Conservation (phyloP, 2,888 invertebrate species). For the Hemistola chrysoprasaria region DNA sequence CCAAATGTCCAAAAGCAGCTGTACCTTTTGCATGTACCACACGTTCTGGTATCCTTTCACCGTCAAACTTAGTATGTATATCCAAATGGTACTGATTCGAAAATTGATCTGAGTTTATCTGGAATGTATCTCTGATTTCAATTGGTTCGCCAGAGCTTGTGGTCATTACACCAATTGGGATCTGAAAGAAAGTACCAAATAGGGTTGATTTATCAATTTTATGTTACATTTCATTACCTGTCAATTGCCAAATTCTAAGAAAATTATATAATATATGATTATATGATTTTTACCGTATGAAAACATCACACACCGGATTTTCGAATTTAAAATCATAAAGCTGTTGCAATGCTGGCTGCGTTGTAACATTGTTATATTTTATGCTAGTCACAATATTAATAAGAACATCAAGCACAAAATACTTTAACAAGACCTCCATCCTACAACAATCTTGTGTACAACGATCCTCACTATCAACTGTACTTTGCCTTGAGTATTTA, state of each 20-base stretch:
- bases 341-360: conserved; percentile 36
- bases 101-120: conserved; percentile 85
- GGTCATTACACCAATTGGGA: conserved; percentile 81
- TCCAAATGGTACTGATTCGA: conserved; percentile 47
- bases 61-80: conserved; percentile 84
- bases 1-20: conserved; percentile 91
- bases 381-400: conserved; percentile 2
- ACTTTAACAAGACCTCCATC: no score
- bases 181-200: conserved; percentile 48
- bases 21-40: conserved; percentile 96
- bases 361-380: conserved; percentile 20
- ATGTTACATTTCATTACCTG: no score
- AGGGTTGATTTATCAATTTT: no score
- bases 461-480: no score
- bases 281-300: no score
- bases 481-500: no score
- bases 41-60: conserved; percentile 95
- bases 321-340: conserved; percentile 42
- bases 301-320: conserved; percentile 9
- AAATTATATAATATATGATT: no score
- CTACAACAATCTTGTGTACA: no score
- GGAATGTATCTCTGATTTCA: conserved; percentile 85
- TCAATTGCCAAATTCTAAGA: no score
- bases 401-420: no score
- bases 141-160: conserved; percentile 90